phyloP scores from a whole-genome alignment of 2,113 vertebrate species.

The Zosterops borbonicus region DNA sequence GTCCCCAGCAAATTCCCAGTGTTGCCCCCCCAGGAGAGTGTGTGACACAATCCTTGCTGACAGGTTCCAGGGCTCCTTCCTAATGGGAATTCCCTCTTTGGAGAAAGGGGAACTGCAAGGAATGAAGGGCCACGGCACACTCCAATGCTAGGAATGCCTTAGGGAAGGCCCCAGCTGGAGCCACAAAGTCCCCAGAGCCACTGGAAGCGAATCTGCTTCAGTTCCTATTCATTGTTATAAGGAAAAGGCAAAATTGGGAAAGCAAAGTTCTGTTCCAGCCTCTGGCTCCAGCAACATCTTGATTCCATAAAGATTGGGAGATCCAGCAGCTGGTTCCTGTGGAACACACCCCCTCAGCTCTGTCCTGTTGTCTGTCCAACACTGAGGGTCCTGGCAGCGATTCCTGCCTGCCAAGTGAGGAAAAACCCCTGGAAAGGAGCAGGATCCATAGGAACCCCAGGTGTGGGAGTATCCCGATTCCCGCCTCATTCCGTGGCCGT shows the following conservation, averaged over 20 bases:
- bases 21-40: not conserved
- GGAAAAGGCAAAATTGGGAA: not conserved
- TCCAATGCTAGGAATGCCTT: accelerated
- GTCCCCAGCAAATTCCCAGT: accelerated
- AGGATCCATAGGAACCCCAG: accelerated
- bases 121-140: accelerated
- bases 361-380: not conserved
- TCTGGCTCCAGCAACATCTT: accelerated
- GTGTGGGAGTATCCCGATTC: accelerated
- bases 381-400: accelerated
- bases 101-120: not conserved
- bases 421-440: not conserved
- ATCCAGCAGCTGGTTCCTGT: not conserved
- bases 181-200: accelerated
- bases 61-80: not conserved
- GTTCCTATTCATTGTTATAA: not conserved
- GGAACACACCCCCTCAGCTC: accelerated
- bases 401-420: accelerated
- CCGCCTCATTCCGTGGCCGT: not conserved
- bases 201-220: accelerated
- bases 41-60: accelerated
- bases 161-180: not conserved
- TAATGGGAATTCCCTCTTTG: accelerated
- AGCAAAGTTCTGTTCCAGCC: not conserved
- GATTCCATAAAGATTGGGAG: accelerated